Evolutionary conservation across 1,140 invertebrate genomes (phyloP), one percentile per base, ranked within the genome.

Genomic region (Brachionus koreanus): DNA sequence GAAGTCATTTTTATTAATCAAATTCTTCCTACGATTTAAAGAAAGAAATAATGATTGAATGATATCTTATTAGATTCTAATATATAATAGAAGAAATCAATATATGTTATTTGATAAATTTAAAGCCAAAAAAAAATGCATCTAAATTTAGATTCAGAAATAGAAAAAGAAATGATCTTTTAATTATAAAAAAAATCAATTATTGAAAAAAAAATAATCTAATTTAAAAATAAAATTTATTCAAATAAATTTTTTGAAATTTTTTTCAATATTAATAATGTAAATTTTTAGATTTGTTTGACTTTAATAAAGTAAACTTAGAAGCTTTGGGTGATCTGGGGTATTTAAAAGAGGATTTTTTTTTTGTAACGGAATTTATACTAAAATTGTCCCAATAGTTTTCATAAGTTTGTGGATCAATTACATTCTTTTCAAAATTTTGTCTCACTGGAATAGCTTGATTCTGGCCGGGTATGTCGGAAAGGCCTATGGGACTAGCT

Each of bases 351-450:
- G 69, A 72, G 3, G n/a, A 46, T 46, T 74, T 29, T 2, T 29
- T 43, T 16, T 74, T 74, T 1, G n/a, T n/a, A n/a, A 46, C 5
- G 25, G 37, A 46, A 74, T 39, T 74, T 10, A 9, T 10, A 6
- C 25, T 46, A 74, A 74, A 74, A 74, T 74, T n/a, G 16, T 74
- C 23, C 69, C 69, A 74, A 74, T 74, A 74, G 10, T 46, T 74
- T 25, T 74, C 69, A 46, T 74, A 74, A 46, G 69, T 74, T 74
- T 74, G 39, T 3, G 69, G 69, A 74, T 74, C 42, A 74, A 74
- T 74, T 46, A 29, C 16, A 74, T 46, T 74, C 10, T 25, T 46
- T 12, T 46, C 16, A 39, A 39, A 9, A 2, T 43, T 74, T 29
- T 13, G 7, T 46, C 7, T 74, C 3, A 29, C 23, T 23, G 39